These are phyloP conservation scores for Litoditis marina DNA, from an alignment of 2,888 invertebrate genomes.

Conservation along the genomic window DNA sequence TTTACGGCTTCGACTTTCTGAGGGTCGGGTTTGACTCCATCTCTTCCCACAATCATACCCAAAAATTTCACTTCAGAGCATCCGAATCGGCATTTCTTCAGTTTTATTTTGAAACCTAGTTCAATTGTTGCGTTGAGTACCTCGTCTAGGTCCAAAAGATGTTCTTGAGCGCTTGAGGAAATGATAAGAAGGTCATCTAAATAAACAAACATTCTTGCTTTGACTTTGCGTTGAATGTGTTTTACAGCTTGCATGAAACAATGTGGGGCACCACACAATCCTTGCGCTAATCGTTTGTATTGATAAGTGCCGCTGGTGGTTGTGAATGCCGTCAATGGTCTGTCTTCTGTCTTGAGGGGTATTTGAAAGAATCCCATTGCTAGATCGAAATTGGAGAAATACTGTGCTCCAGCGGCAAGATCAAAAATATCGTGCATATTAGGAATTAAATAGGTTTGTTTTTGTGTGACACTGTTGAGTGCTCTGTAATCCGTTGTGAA, in stretches of 20 bases:
- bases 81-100: slow-evolving; percentile 31
- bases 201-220: slow-evolving; percentile 19
- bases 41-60: slow-evolving; percentile 26
- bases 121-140: slow-evolving; percentile 19
- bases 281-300: slow-evolving; percentile 29
- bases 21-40: slow-evolving; percentile 34
- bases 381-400: slow-evolving; percentile 29
- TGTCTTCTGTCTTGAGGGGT: slow-evolving; percentile 15
- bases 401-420: slow-evolving; percentile 3
- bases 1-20: slow-evolving; percentile 20
- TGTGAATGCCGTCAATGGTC: slow-evolving; percentile 32
- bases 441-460: slow-evolving; percentile 16
- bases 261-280: slow-evolving; percentile 24
- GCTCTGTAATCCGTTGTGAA: slow-evolving; percentile 18
- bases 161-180: too few species aligned
- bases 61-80: slow-evolving; percentile 28
- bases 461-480: slow-evolving; percentile 15
- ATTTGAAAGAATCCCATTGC: slow-evolving; percentile 34
- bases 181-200: slow-evolving; percentile 36
- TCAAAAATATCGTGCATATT: slow-evolving; percentile 8
- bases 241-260: slow-evolving; percentile 23
- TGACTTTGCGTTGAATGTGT: neutral
- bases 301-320: slow-evolving; percentile 29
- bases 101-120: slow-evolving; percentile 26
- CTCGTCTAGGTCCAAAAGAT: slow-evolving; percentile 34